These are phyloP conservation scores for Takifugu bimaculatus DNA, from an alignment of 2,113 vertebrate species.

Conservation along the genomic window DNA sequence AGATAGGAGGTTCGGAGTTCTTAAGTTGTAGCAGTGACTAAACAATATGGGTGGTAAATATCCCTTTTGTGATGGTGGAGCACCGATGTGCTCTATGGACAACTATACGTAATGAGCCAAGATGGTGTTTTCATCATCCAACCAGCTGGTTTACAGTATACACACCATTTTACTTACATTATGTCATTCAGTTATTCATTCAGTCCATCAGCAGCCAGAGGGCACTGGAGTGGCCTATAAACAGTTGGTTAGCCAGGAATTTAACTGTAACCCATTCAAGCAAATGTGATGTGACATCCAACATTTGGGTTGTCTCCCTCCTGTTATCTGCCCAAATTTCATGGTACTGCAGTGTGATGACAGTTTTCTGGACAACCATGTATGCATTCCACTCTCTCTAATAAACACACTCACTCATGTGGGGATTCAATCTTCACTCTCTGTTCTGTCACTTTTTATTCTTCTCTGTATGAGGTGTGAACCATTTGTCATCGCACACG, in stretches of 20 bases:
- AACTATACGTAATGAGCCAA: constrained; percentile 20
- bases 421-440: constrained; percentile 34
- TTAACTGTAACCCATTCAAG: constrained; percentile 17
- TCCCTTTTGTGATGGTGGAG: background rate
- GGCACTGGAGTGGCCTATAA: constrained; percentile 40
- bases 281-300: constrained; percentile 29
- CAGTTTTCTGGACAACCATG: constrained; percentile 47
- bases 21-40: constrained; percentile 5
- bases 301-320: constrained; percentile 29
- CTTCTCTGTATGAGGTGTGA: constrained; percentile 52
- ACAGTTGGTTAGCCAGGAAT: constrained; percentile 23
- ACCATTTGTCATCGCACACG: constrained; percentile 66
- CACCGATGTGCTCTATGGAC: constrained; percentile 3
- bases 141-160: constrained; percentile 18
- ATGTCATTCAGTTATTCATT: constrained; percentile 42
- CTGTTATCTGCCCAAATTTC: constrained; percentile 54
- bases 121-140: constrained; percentile 43
- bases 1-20: constrained; percentile 15
- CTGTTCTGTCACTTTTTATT: constrained; percentile 10
- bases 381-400: constrained; percentile 37
- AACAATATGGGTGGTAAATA: constrained; percentile 12
- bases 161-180: constrained; percentile 43
- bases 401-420: constrained; percentile 31
- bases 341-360: constrained; percentile 39
- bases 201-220: constrained; percentile 49